Evolutionary conservation across 2,888 invertebrate genomes (phyloP).

Genomic region (Ectemnius cavifrons): DNA sequence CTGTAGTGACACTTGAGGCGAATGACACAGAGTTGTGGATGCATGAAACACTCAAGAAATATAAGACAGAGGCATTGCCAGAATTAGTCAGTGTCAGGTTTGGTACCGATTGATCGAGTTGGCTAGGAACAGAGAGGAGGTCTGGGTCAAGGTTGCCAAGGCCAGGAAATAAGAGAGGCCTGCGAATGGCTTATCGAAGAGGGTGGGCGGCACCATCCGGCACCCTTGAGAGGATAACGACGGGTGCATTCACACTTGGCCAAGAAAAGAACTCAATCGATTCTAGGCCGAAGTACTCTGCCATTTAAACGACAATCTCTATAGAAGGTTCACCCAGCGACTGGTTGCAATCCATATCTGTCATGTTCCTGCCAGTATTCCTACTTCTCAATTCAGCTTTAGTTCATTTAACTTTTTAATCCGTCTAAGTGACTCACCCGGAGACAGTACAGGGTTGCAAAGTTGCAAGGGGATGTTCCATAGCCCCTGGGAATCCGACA

Average conservation of each 20-base stretch:
- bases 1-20: not conserved
- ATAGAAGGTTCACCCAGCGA: too few relatives aligned
- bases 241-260: constrained; percentile 31
- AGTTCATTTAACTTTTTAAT: too few relatives aligned
- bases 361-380: too few relatives aligned
- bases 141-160: constrained; percentile 71
- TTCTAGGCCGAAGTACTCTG: constrained; percentile 5
- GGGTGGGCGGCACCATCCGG: constrained; percentile 27
- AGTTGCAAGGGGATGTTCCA: too few relatives aligned
- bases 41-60: not conserved
- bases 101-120: constrained; percentile 57
- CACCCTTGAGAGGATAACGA: constrained; percentile 31
- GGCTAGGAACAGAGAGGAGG: constrained; percentile 34
- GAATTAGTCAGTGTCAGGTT: constrained; percentile 45
- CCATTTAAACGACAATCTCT: not conserved
- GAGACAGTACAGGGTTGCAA: too few relatives aligned
- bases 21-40: not conserved
- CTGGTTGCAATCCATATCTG: not conserved
- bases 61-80: constrained; percentile 32
- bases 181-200: constrained; percentile 40
- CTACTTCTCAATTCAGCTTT: too few relatives aligned
- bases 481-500: too few relatives aligned
- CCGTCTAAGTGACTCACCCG: too few relatives aligned
- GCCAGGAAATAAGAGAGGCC: constrained; percentile 62
- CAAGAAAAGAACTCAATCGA: constrained; percentile 26